These are phyloP conservation scores for Megaceryle maxima DNA, from an alignment of 2,113 vertebrate species.

Conservation along the genomic window DNA sequence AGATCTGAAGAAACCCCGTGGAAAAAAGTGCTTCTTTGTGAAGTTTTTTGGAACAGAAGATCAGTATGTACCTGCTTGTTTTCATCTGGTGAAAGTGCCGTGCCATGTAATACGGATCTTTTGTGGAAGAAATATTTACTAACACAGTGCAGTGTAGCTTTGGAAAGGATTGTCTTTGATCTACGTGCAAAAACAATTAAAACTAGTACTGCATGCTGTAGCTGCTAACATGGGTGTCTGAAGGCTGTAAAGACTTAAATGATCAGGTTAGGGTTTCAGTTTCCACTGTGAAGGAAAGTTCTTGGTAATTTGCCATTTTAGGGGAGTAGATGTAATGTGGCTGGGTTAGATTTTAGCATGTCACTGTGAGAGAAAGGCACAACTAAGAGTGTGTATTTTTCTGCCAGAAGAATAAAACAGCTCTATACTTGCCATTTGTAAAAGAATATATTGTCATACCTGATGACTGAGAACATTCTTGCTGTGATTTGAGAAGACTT, in stretches of 20 bases:
- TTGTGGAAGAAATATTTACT: not conserved
- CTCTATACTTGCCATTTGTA: not conserved
- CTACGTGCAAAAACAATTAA: not conserved
- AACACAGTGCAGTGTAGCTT: not conserved
- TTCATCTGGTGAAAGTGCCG: not conserved
- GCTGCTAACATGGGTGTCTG: not conserved
- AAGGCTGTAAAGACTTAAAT: not conserved
- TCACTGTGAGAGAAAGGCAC: not conserved
- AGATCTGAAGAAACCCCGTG: slow-evolving; percentile 96
- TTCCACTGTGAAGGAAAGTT: not conserved
- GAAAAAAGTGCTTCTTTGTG: slow-evolving; percentile 98
- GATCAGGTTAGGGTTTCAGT: not conserved
- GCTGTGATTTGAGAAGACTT: not conserved
- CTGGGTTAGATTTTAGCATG: not conserved
- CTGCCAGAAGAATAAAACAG: not conserved
- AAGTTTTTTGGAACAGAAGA: slow-evolving; percentile 99
- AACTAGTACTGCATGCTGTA: not conserved
- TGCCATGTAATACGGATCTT: not conserved
- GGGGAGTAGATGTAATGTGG: not conserved
- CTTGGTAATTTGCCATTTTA: not conserved
- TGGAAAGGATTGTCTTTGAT: not conserved
- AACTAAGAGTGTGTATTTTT: not conserved
- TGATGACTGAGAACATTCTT: not conserved
- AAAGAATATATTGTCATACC: not conserved
- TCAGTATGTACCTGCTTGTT: slow-evolving; percentile 85